Conservation (phyloP, 2,113 vertebrate species). For the Otolemur garnettii region DNA sequence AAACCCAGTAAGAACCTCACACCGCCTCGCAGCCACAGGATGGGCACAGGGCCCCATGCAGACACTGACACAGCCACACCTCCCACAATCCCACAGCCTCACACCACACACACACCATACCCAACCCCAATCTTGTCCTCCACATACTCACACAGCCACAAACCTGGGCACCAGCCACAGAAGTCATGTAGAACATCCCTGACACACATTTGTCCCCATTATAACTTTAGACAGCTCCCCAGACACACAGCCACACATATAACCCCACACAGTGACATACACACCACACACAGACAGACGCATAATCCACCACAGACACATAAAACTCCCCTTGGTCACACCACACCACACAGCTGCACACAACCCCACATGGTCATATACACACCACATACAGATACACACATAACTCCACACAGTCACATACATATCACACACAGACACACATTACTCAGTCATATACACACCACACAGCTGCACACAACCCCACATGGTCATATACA, state of each 20-base stretch:
- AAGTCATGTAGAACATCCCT: neutral
- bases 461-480: neutral
- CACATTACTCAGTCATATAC: neutral
- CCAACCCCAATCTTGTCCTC: neutral
- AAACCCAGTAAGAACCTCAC: neutral
- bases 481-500: neutral
- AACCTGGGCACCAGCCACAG: accelerated
- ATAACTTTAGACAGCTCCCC: neutral
- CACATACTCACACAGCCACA: neutral
- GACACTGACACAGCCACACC: neutral
- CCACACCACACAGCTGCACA: too few species aligned
- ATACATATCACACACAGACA: neutral
- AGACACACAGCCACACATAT: neutral
- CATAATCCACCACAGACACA: neutral
- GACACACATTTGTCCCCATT: neutral
- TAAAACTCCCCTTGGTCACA: neutral
- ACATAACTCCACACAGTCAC: neutral
- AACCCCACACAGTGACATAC: neutral
- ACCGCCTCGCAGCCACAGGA: neutral
- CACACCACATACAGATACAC: neutral
- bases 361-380: neutral
- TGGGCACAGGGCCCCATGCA: neutral
- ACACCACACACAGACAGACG: neutral
- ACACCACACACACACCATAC: neutral
- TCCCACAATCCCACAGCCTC: neutral